These are phyloP conservation scores for Cavia aperea DNA, from an alignment of 2,113 vertebrate species.

Conservation along the genomic window DNA sequence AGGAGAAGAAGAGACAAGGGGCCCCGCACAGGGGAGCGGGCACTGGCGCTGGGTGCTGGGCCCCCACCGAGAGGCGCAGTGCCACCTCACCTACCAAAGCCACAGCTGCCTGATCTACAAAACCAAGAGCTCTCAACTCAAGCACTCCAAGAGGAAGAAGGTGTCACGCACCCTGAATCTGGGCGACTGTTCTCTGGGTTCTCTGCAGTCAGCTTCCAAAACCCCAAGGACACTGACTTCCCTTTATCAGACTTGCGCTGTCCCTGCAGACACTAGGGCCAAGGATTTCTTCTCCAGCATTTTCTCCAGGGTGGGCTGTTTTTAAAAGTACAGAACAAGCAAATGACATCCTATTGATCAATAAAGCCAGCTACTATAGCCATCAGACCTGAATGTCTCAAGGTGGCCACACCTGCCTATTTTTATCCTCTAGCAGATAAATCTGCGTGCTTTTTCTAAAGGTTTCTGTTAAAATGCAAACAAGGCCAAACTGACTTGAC, in stretches of 20 bases:
- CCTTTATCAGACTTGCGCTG: background rate
- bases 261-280: background rate
- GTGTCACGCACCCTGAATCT: no score
- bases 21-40: background rate
- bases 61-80: background rate
- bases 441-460: background rate
- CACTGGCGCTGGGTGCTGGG: background rate
- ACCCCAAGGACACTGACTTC: background rate
- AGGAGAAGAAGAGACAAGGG: background rate
- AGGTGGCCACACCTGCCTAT: conserved; percentile 24
- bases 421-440: conserved; percentile 37
- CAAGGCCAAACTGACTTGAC: background rate
- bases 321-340: conserved; percentile 2
- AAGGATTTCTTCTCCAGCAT: background rate
- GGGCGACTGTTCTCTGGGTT: background rate
- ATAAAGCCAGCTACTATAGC: background rate
- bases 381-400: background rate
- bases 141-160: background rate
- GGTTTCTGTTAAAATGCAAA: conserved; percentile 55
- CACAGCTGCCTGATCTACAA: background rate
- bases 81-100: background rate
- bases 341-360: conserved; percentile 24
- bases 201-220: background rate
- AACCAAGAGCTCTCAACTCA: background rate
- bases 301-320: background rate